Evolutionary conservation across 1,140 invertebrate species (phyloP), one percentile per base, ranked within the genome.

Genomic region (Leptopilina boulardi): DNA sequence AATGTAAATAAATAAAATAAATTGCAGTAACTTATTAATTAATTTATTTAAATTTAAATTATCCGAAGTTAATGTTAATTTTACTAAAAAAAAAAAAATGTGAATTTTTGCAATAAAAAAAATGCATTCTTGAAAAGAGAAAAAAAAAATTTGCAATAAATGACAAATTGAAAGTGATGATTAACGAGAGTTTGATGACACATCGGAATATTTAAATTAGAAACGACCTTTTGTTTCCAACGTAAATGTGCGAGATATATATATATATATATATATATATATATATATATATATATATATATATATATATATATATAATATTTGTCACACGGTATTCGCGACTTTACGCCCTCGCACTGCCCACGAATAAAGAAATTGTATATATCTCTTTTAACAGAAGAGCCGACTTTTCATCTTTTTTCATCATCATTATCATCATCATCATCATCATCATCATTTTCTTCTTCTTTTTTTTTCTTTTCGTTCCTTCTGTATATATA

Each of bases 201-300:
- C 26, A 66, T 66, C 3, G 59, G 13, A 30, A n/a, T 66, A 66
- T 66, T 66, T 66, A 30, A 66, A 66, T 66, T 66, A 66, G 26
- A 4, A 30, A 30, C 59, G 59, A 30, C 59, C 59, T 66, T 66
- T 66, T 66, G 59, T 66, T 66, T 66, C 59, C 59, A 23, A 10
- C 1, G 59, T 30, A 11, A n/a, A n/a, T n/a, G n/a, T 6, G 23
- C 30, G 8, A 13, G 59, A 66, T 66, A 66, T 66, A n/a, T n/a
- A n/a, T n/a, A n/a, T n/a, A n/a, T n/a, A n/a, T n/a, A n/a, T n/a
- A n/a, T n/a, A n/a, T n/a, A n/a, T n/a, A n/a, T n/a, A n/a, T n/a
- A n/a, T n/a, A n/a, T n/a, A n/a, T n/a, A n/a, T n/a, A n/a, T n/a
- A n/a, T n/a, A n/a, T n/a, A n/a, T n/a, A n/a, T n/a, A n/a, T n/a